Evolutionary conservation across 2,888 invertebrate species (phyloP).

Genomic region (Rotaria macrura): DNA sequence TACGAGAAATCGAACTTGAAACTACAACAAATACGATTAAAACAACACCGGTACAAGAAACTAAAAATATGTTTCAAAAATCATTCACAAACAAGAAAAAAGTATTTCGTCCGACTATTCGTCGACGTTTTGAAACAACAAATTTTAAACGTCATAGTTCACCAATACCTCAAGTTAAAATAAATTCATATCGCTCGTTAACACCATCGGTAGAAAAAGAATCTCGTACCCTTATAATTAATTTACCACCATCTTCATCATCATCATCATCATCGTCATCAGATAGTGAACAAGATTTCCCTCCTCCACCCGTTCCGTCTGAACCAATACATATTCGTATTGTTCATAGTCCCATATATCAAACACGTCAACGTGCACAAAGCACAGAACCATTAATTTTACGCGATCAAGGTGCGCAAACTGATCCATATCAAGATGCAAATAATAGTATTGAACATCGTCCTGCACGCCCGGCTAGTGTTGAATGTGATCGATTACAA

Average conservation of each 20-base stretch:
- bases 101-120: neutral
- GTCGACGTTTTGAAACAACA: neutral
- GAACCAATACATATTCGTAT: neutral
- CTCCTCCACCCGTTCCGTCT: neutral
- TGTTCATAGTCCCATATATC: neutral
- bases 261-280: neutral
- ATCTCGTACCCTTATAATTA: neutral
- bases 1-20: conserved; percentile 18
- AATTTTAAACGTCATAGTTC: neutral
- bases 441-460: neutral
- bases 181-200: neutral
- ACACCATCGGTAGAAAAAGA: conserved; percentile 4
- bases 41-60: neutral
- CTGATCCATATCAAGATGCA: neutral
- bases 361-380: neutral
- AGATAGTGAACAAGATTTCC: neutral
- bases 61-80: neutral
- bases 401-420: conserved; percentile 22
- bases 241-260: neutral
- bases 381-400: conserved; percentile 4
- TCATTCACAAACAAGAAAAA: neutral
- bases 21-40: neutral
- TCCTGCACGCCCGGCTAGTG: neutral
- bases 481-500: neutral
- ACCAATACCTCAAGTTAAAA: neutral